Evolutionary conservation across 2,797 vertebrate species (phyloP), one percentile per base, ranked within the genome.

Genomic region (Picus viridis): DNA sequence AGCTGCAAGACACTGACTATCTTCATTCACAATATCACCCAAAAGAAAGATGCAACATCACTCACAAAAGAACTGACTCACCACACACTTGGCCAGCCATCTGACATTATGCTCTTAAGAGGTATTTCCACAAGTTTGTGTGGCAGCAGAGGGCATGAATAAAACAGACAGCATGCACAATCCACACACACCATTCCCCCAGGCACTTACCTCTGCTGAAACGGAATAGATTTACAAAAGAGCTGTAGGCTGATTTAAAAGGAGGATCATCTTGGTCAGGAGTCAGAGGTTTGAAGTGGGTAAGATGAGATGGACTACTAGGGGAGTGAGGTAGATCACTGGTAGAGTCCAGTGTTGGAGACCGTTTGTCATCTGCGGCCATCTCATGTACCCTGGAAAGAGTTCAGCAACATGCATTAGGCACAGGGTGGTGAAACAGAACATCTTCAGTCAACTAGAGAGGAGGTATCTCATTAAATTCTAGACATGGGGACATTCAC

Each of bases 261-360:
- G 99, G 98, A 10, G 99, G 99, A 51, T 99, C 99, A 32, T 99
- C 99, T 97, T 99, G 99, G 96, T 99, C 99, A 4, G 99, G 99
- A 49, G 99, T 99, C 97, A 99, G 97, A 7, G 99, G 99, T 86
- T 99, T 99, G 97, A 99, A 99, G 94, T 99, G 99, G 34, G 99
- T 99, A 88, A 99, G 98, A 92, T 99, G 99, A 91, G 99, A 99
- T 0, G 99, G 99, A 95, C 99, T 99, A 45, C 97, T 90, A 26
- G 99, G 98, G 91, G 98, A 96, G 72, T 84, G 97, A n/a, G 98
- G 98, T 12, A 98, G 97, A 84, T 99, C 99, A 10, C 94, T 92
- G 32, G 96, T 96, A 94, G 98, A 97, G 77, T 99, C 99, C 93
- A 98, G 95, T 19, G 98, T 97, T 0, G 98, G 98, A 64, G 98